Percentiles rank a stretch among this genome's conserved stretches.
phyloP scores from a whole-genome alignment of 2,888 invertebrate species.

The Nowickia ferox region DNA sequence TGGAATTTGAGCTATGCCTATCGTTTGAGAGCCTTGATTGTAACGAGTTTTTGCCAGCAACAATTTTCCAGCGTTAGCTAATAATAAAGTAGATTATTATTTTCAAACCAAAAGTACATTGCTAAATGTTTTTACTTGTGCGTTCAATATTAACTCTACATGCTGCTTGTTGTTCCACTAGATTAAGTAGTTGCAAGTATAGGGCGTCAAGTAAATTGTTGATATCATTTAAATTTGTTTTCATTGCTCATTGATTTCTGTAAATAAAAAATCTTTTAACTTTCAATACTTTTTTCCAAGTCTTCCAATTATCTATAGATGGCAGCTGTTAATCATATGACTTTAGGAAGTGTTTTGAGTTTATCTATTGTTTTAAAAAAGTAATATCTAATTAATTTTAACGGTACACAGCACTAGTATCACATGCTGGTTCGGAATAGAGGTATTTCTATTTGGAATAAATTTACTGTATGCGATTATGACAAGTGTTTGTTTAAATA shows the following conservation, averaged over 20 bases:
- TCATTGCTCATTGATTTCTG: constrained; percentile 49
- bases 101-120: not conserved
- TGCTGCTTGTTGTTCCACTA: constrained; percentile 89
- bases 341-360: constrained; percentile 18
- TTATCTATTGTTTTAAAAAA: too few species aligned
- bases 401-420: too few species aligned
- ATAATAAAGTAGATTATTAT: not conserved
- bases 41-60: constrained; percentile 90
- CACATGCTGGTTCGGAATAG: too few species aligned
- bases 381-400: too few species aligned
- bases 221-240: constrained; percentile 68
- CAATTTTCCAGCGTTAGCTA: constrained; percentile 83
- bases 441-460: too few species aligned
- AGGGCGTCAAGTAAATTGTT: constrained; percentile 87
- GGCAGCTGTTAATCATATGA: constrained; percentile 56
- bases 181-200: constrained; percentile 87
- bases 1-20: constrained; percentile 87
- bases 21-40: constrained; percentile 89
- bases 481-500: too few species aligned
- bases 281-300: not conserved
- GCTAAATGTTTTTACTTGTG: constrained; percentile 83
- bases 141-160: constrained; percentile 88
- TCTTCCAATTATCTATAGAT: not conserved
- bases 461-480: too few species aligned
- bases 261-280: not conserved